Evolutionary conservation across 2,113 vertebrate species (phyloP).

Genomic region (Rhinolophus sinicus): DNA sequence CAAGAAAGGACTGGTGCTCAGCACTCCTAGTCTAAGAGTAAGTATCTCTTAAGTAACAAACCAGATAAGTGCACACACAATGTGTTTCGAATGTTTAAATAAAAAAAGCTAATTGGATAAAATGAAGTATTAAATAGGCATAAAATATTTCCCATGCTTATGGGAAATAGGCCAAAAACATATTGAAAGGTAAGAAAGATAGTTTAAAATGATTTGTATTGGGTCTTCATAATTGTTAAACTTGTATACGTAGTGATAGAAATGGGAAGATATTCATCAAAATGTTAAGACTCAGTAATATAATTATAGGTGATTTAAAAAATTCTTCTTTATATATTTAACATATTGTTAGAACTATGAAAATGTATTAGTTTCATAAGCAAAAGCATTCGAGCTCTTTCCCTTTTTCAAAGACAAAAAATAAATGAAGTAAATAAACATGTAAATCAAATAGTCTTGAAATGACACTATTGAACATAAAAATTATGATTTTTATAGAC

Average conservation of each 20-base stretch:
- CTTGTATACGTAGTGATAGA: neutral
- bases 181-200: neutral
- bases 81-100: neutral
- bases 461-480: neutral
- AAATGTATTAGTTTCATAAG: neutral
- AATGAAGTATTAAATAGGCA: neutral
- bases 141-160: neutral
- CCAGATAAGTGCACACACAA: neutral
- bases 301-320: neutral
- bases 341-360: neutral
- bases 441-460: neutral
- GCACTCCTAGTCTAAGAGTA: neutral
- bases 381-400: neutral
- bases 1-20: neutral
- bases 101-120: neutral
- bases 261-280: neutral
- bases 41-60: neutral
- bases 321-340: neutral
- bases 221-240: neutral
- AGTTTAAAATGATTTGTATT: neutral
- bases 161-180: neutral
- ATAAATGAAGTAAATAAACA: neutral
- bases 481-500: neutral
- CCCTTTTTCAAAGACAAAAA: neutral
- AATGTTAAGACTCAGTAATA: neutral